phyloP scores from a whole-genome alignment of 2,113 vertebrate species.

The Tetrax tetrax region DNA sequence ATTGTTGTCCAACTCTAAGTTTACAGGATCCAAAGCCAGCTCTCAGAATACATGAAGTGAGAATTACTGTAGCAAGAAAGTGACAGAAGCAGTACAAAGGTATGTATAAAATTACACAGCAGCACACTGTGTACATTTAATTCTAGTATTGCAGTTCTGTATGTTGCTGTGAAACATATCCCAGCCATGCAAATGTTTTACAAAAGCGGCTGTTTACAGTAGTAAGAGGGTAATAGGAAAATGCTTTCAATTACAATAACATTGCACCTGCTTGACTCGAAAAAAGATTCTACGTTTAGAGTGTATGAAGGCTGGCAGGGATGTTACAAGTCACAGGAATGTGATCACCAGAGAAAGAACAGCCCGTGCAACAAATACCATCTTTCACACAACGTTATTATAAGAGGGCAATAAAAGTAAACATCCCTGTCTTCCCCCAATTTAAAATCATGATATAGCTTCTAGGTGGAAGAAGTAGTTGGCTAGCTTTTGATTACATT shows the following conservation, averaged over 20 bases:
- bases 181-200: neutral
- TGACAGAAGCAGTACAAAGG: neutral
- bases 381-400: neutral
- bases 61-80: neutral
- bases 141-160: accelerated
- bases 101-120: neutral
- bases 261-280: neutral
- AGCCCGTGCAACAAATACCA: neutral
- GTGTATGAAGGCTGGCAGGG: neutral
- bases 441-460: neutral
- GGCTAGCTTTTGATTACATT: neutral
- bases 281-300: neutral
- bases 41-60: neutral
- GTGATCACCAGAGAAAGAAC: neutral
- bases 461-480: neutral
- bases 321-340: neutral
- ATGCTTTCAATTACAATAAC: neutral
- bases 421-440: neutral
- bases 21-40: neutral
- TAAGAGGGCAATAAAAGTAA: neutral
- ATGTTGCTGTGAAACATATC: neutral
- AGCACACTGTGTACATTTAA: neutral
- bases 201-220: neutral
- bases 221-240: neutral
- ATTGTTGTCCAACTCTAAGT: neutral